Percentiles rank a stretch among this genome's conserved stretches.
phyloP scores from a whole-genome alignment of 2,113 vertebrate genomes.

The Gymnogyps californianus region DNA sequence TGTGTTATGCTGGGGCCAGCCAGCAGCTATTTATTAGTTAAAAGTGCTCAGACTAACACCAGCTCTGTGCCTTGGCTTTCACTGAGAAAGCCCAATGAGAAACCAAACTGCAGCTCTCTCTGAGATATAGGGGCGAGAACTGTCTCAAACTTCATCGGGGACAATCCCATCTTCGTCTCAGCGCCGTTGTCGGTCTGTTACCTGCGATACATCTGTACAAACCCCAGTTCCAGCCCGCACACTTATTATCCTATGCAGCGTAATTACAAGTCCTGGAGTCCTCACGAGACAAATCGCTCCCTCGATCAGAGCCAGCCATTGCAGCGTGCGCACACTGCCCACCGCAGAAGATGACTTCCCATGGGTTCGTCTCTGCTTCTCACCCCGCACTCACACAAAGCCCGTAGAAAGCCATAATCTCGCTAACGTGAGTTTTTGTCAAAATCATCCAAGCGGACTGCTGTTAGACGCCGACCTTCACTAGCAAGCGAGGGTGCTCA shows the following conservation, averaged over 20 bases:
- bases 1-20: not conserved
- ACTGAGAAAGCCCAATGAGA: not conserved
- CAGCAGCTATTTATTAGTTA: not conserved
- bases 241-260: not conserved
- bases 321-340: not conserved
- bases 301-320: too few relatives aligned
- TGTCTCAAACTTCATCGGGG: not conserved
- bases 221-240: not conserved
- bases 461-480: not conserved
- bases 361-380: not conserved
- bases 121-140: not conserved
- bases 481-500: not conserved
- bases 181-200: not conserved
- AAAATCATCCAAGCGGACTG: not conserved
- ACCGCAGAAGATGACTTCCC: not conserved
- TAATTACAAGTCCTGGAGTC: not conserved
- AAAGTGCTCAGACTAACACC: slow-evolving; percentile 25
- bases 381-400: not conserved
- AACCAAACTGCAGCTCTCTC: not conserved
- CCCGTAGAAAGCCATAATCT: not conserved
- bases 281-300: not conserved
- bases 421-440: not conserved
- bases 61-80: not conserved
- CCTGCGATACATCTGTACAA: fast-evolving
- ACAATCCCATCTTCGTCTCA: not conserved